Conservation (phyloP, 2,888 invertebrate species). For the Temnothorax rugatulus region DNA sequence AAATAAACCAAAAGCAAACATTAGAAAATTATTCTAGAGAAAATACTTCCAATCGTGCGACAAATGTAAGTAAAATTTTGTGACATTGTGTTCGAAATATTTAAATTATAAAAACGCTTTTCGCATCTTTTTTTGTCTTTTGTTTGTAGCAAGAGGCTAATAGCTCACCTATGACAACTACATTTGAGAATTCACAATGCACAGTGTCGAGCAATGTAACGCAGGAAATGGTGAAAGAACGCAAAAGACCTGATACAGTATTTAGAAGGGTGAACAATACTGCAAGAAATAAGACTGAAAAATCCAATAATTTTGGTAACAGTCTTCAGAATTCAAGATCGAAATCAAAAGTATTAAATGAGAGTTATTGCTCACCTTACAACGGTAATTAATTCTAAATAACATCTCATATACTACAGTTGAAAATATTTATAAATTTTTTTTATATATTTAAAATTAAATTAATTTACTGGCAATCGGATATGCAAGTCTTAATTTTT, state of each 20-base stretch:
- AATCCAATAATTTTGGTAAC: slow-evolving; percentile 41
- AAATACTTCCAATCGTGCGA: slow-evolving; percentile 41
- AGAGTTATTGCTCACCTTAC: slow-evolving; percentile 52
- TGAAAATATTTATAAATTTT: background rate
- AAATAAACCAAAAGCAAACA: slow-evolving; percentile 53
- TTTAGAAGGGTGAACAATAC: slow-evolving; percentile 40
- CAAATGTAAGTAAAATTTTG: slow-evolving; percentile 58
- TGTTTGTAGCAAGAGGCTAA: slow-evolving; percentile 53
- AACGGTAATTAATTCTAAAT: slow-evolving; percentile 49
- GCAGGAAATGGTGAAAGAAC: slow-evolving; percentile 49
- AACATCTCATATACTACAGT: background rate
- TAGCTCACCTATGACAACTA: slow-evolving; percentile 8
- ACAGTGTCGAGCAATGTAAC: slow-evolving; percentile 1
- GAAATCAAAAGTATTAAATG: slow-evolving; percentile 50
- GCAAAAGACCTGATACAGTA: slow-evolving; percentile 37
- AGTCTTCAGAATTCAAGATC: slow-evolving; percentile 45
- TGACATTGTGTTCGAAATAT: background rate
- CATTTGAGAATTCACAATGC: slow-evolving; percentile 43
- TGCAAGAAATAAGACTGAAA: slow-evolving; percentile 37
- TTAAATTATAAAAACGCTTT: background rate
- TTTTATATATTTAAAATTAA: background rate
- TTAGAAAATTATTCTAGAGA: slow-evolving; percentile 68
- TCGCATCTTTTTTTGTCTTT: background rate
- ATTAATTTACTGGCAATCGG: background rate
- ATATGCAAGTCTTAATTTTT: background rate